Evolutionary conservation across 2,113 vertebrate genomes (phyloP).

Genomic region (Herpetotheres cachinnans): DNA sequence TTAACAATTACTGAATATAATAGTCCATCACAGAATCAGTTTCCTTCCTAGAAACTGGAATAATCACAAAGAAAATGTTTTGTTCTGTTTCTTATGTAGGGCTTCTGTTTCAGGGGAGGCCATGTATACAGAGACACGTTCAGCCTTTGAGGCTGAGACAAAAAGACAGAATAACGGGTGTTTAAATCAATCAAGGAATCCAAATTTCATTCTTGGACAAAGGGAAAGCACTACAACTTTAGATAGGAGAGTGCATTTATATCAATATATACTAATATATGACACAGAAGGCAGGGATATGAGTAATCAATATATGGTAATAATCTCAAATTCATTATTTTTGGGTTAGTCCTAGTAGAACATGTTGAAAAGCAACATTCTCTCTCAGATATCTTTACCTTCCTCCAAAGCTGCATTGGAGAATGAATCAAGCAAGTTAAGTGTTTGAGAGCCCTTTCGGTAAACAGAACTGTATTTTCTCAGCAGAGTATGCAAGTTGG

Average conservation of each 20-base stretch:
- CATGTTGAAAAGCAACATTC: neutral
- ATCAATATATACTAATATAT: neutral
- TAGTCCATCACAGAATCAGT: neutral
- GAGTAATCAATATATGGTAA: neutral
- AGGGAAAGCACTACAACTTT: neutral
- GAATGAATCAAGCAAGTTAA: neutral
- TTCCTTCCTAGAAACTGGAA: neutral
- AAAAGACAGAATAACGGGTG: neutral
- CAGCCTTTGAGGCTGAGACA: neutral
- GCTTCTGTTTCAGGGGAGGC: neutral
- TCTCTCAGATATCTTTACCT: neutral
- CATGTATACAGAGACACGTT: neutral
- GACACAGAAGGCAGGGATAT: neutral
- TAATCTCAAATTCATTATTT: neutral
- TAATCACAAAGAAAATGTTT: neutral
- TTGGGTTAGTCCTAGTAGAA: neutral
- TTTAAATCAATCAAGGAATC: neutral
- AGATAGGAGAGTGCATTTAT: neutral
- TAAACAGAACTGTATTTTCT: neutral
- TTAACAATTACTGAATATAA: neutral
- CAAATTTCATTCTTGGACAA: neutral
- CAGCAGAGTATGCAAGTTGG: neutral
- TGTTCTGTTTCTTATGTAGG: neutral
- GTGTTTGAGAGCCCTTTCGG: neutral
- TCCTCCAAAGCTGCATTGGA: neutral